phyloP scores from a whole-genome alignment of 2,888 invertebrate genomes.

The Tiliacea aurago region DNA sequence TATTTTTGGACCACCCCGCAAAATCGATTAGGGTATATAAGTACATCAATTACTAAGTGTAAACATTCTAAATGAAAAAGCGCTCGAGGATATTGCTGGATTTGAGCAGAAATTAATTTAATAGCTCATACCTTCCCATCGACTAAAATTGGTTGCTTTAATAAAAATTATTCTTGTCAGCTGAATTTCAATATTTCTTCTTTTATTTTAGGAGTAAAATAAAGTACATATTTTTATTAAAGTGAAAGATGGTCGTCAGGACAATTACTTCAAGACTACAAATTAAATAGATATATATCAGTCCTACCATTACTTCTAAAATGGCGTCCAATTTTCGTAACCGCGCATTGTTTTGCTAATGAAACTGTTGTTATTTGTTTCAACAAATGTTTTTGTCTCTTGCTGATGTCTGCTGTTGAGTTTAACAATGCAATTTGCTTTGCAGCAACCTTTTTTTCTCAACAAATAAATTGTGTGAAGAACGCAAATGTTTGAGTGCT shows the following conservation, averaged over 20 bases:
- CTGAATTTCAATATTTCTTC: background rate
- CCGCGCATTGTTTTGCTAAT: slow-evolving; percentile 80
- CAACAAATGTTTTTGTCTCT: slow-evolving; percentile 67
- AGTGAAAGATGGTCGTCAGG: slow-evolving; percentile 18
- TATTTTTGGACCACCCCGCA: slow-evolving; percentile 34
- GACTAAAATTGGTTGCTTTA: background rate
- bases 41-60: slow-evolving; percentile 9
- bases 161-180: background rate
- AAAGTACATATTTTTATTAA: slow-evolving; percentile 12
- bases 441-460: slow-evolving; percentile 52
- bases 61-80: slow-evolving; percentile 19
- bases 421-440: slow-evolving; percentile 62
- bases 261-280: slow-evolving; percentile 63
- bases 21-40: slow-evolving; percentile 22
- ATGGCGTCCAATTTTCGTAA: slow-evolving; percentile 76
- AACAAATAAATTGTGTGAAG: slow-evolving; percentile 58
- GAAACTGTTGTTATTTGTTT: slow-evolving; percentile 77
- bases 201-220: background rate
- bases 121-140: background rate
- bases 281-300: slow-evolving; percentile 75
- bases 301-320: slow-evolving; percentile 71
- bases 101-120: slow-evolving; percentile 13
- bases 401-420: slow-evolving; percentile 58
- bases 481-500: slow-evolving; percentile 51
- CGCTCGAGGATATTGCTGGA: slow-evolving; percentile 10